Conservation (phyloP, 1,140 invertebrate species). For the Megathymus violae region DNA sequence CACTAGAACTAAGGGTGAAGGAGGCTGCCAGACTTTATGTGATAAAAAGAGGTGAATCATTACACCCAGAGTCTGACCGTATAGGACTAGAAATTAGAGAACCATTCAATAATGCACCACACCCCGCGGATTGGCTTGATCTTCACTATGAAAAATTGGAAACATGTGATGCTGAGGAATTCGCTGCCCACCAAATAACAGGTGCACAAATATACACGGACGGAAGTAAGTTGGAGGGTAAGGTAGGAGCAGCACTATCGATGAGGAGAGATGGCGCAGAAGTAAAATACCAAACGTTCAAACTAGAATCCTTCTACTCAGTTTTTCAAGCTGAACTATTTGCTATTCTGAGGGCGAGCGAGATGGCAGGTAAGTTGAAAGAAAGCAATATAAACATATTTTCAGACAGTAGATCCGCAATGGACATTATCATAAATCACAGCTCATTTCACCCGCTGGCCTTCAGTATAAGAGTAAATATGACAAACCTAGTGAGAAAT, state of each 20-base stretch:
- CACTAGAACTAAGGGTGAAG: slow-evolving; percentile 1
- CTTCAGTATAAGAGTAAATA: background rate
- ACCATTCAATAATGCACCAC: background rate
- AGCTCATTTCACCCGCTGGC: background rate
- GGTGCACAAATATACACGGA: slow-evolving; percentile 18
- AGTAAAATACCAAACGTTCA: slow-evolving; percentile 2
- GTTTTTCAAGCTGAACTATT: slow-evolving; percentile 15
- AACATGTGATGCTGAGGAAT: background rate
- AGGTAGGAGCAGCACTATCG: slow-evolving; percentile 22
- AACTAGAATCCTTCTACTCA: background rate
- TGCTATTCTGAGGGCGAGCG: background rate
- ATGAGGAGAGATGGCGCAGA: slow-evolving; percentile 5
- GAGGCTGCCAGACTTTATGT: slow-evolving; percentile 1
- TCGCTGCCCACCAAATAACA: background rate
- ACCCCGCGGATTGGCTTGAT: background rate
- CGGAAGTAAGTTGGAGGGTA: slow-evolving; percentile 25
- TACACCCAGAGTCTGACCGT: background rate
- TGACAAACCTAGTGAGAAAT: background rate
- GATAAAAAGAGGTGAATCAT: slow-evolving; percentile 1
- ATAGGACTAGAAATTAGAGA: background rate
- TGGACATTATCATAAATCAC: background rate
- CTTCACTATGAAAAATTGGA: background rate
- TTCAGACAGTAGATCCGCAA: background rate
- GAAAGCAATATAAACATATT: background rate
- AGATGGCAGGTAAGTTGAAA: background rate